phyloP scores from a whole-genome alignment of 2,888 invertebrate genomes.

The Sarcophaga rosellei region DNA sequence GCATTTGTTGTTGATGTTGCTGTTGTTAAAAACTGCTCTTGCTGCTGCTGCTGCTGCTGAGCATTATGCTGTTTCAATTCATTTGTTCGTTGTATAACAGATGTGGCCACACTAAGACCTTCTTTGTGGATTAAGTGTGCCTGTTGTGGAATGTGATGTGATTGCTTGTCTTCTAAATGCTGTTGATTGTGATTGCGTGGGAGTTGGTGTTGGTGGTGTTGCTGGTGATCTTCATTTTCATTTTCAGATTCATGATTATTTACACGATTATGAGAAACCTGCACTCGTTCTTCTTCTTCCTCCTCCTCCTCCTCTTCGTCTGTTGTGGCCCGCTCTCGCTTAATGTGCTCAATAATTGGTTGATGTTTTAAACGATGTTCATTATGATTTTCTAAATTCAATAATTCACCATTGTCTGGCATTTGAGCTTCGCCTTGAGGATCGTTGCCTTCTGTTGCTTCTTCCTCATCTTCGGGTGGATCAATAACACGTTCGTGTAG shows the following conservation, averaged over 20 bases:
- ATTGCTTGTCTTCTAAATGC: conserved; percentile 18
- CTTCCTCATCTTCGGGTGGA: conserved; percentile 70
- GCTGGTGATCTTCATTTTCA: conserved; percentile 14
- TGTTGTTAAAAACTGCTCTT: conserved; percentile 37
- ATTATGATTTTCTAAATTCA: conserved; percentile 15
- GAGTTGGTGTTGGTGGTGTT: conserved; percentile 39
- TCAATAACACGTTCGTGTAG: conserved; percentile 80
- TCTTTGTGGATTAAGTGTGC: conserved; percentile 2
- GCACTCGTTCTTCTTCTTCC: conserved; percentile 72
- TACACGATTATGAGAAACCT: conserved; percentile 50
- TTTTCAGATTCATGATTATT: conserved; percentile 57
- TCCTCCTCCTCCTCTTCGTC: conserved; percentile 75
- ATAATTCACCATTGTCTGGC: conserved; percentile 7
- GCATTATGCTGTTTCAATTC: conserved; percentile 45
- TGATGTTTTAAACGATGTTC: conserved; percentile 61
- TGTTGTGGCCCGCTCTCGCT: conserved; percentile 52
- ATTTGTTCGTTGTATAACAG: conserved; percentile 66
- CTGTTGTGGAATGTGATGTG: conserved; percentile 5
- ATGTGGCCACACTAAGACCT: conserved; percentile 57
- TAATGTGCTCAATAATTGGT: conserved; percentile 60
- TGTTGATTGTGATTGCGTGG: conserved; percentile 55
- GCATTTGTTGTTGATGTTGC: conserved; percentile 44
- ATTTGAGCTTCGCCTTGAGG: background rate
- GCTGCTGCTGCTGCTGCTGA: conserved; percentile 32
- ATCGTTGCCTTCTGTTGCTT: conserved; percentile 45